These are phyloP conservation scores for Pararge aegeria DNA, from an alignment of 1,140 invertebrate species.

Conservation along the genomic window DNA sequence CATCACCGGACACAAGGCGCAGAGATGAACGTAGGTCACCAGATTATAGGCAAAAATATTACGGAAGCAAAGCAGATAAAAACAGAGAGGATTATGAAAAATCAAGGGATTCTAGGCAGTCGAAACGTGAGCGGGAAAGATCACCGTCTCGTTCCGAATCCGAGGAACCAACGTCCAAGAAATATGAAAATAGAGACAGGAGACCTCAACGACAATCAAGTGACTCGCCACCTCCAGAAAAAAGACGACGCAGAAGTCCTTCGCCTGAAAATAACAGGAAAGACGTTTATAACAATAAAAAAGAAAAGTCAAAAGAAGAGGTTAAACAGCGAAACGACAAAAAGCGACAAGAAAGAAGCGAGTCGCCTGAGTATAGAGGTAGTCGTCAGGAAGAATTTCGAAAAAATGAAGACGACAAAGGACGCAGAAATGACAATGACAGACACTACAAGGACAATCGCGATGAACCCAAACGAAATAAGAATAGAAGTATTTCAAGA, in stretches of 20 bases:
- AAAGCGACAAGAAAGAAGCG: constrained; percentile 37
- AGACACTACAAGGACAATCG: constrained; percentile 40
- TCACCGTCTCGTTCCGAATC: constrained; percentile 44
- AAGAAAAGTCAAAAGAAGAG: constrained; percentile 45
- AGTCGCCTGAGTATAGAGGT: constrained; percentile 47
- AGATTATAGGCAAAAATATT: constrained; percentile 50
- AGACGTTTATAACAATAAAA: constrained; percentile 44
- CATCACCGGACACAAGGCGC: constrained; percentile 43
- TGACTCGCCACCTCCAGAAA: constrained; percentile 56
- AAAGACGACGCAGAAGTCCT: constrained; percentile 49
- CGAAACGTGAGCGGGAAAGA: constrained; percentile 37
- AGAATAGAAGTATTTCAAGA: constrained; percentile 43
- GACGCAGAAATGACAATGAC: constrained; percentile 39
- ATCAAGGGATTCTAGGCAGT: constrained; percentile 31
- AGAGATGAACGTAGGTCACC: constrained; percentile 40
- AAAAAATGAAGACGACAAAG: constrained; percentile 42
- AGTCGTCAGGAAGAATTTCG: constrained; percentile 38
- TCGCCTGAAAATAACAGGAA: constrained; percentile 43
- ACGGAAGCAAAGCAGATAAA: constrained; percentile 61
- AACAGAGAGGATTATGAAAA: constrained; percentile 45
- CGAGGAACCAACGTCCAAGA: constrained; percentile 37
- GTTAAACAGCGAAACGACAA: constrained; percentile 20
- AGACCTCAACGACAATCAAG: constrained; percentile 37
- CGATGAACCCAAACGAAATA: constrained; percentile 42
- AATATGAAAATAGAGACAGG: constrained; percentile 44